These are phyloP conservation scores for Drosophila watanabei DNA, from an alignment of 1,140 invertebrate species.

Conservation along the genomic window DNA sequence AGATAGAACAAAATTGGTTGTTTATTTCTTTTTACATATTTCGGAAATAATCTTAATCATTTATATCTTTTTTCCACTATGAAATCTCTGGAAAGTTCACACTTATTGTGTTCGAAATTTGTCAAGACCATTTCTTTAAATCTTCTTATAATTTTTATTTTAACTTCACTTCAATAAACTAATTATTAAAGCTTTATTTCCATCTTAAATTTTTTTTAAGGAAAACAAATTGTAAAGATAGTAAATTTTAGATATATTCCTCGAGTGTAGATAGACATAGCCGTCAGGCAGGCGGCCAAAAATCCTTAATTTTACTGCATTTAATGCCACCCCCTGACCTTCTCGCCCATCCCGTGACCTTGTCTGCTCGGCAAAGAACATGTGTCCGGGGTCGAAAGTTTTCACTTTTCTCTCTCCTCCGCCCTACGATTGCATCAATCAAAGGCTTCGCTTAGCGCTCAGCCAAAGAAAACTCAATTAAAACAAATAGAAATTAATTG, in stretches of 20 bases:
- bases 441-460: conserved; percentile 55
- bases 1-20: neutral
- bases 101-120: too few relatives aligned
- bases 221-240: neutral
- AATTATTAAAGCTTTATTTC: too few relatives aligned
- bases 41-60: too few relatives aligned
- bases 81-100: too few relatives aligned
- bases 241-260: neutral
- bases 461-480: conserved; percentile 68
- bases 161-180: neutral
- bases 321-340: conserved; percentile 29
- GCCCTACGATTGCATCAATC: conserved; percentile 61
- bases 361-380: conserved; percentile 57
- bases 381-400: conserved; percentile 54
- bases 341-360: conserved; percentile 54
- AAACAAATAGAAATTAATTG: conserved; percentile 80
- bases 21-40: neutral
- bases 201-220: neutral
- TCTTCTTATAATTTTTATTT: too few relatives aligned
- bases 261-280: conserved; percentile 3
- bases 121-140: too few relatives aligned
- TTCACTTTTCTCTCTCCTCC: conserved; percentile 33
- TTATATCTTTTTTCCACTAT: too few relatives aligned
- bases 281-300: conserved; percentile 16
- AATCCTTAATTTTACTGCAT: conserved; percentile 20